Evolutionary conservation across 2,113 vertebrate genomes (phyloP).

Genomic region (Rhea pennata): DNA sequence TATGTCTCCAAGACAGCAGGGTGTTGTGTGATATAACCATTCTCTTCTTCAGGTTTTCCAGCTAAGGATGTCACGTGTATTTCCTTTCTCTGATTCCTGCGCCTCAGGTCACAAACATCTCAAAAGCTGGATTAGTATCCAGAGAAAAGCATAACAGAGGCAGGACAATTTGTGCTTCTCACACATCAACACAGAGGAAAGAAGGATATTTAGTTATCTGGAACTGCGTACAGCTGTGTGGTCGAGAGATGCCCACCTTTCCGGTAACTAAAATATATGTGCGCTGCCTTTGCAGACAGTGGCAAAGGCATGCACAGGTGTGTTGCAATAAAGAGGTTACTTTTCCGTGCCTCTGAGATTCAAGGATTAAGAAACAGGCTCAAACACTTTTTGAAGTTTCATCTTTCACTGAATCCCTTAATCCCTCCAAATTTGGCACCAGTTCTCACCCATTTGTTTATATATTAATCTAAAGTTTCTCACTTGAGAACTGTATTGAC

Average conservation of each 20-base stretch:
- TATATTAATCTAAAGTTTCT: slow-evolving; percentile 62
- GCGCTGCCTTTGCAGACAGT: neutral
- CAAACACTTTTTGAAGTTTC: slow-evolving; percentile 52
- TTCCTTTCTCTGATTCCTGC: neutral
- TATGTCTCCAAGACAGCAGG: neutral
- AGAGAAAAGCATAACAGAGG: neutral
- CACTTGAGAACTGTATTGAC: slow-evolving; percentile 16
- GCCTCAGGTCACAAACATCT: neutral
- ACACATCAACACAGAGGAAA: neutral
- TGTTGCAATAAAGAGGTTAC: slow-evolving; percentile 40
- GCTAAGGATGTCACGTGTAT: neutral
- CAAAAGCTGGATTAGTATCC: neutral
- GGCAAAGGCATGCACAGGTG: neutral
- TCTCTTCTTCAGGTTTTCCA: neutral
- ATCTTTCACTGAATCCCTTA: slow-evolving; percentile 70
- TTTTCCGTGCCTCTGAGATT: slow-evolving; percentile 46
- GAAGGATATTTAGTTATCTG: neutral
- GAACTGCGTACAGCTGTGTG: neutral
- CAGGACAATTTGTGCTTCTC: neutral
- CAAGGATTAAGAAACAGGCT: slow-evolving; percentile 58
- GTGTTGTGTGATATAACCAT: neutral
- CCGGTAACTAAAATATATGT: neutral
- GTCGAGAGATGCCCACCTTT: neutral
- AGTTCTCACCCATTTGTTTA: slow-evolving; percentile 53
- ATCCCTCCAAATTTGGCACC: slow-evolving; percentile 59